Conservation (phyloP, 2,797 vertebrate species). For the Pogoniulus pusillus region DNA sequence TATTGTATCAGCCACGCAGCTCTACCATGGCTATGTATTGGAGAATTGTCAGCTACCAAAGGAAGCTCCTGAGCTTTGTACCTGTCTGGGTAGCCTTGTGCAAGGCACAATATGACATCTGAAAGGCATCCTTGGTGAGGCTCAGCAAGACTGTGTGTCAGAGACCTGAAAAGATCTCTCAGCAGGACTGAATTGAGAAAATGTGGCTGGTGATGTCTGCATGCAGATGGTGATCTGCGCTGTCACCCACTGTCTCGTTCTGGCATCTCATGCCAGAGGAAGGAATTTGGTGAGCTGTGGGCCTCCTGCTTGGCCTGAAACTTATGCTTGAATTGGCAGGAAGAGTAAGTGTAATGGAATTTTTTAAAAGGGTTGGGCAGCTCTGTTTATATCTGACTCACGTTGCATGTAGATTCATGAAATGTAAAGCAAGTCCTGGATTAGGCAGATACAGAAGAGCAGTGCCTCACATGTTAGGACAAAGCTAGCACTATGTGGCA, state of each 20-base stretch:
- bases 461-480: constrained; percentile 54
- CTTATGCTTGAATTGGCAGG: constrained; percentile 56
- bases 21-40: background rate
- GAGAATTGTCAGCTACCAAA: background rate
- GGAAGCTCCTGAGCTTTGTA: background rate
- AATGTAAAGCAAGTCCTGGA: constrained; percentile 45
- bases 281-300: background rate
- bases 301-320: constrained; percentile 20
- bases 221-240: background rate
- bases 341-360: constrained; percentile 63
- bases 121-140: background rate
- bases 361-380: constrained; percentile 54
- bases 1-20: background rate
- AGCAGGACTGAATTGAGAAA: background rate
- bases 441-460: constrained; percentile 51
- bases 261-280: background rate
- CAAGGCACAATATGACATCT: background rate
- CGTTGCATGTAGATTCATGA: constrained; percentile 57
- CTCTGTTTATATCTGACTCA: constrained; percentile 65
- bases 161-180: background rate
- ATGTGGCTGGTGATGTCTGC: background rate
- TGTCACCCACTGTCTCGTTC: background rate
- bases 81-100: background rate
- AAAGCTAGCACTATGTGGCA: constrained; percentile 33
- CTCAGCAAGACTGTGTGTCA: background rate